Evolutionary conservation across 2,888 invertebrate genomes (phyloP).

Genomic region (Pyrochroa serraticornis): DNA sequence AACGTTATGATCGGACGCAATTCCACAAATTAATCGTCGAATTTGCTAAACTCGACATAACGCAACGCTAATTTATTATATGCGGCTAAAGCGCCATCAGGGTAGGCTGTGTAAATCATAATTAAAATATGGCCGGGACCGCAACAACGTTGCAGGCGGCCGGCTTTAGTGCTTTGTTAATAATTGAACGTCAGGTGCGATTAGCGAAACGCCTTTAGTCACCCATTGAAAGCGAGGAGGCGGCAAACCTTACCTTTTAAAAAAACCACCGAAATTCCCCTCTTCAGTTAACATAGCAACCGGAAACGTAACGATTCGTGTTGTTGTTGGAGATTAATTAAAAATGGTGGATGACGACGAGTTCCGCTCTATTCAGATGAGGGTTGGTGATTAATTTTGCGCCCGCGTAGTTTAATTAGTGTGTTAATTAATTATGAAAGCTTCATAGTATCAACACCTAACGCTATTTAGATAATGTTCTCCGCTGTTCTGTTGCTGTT

Average conservation of each 20-base stretch:
- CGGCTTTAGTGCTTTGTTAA: conserved; percentile 54
- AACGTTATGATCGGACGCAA: conserved; percentile 18
- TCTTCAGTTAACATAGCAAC: too few relatives aligned
- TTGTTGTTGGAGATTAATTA: conserved; percentile 49
- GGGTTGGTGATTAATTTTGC: conserved; percentile 50
- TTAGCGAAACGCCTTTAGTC: conserved; percentile 52
- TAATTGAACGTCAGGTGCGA: conserved; percentile 57
- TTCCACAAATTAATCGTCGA: conserved; percentile 47
- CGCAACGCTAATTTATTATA: conserved; percentile 51
- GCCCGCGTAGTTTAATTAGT: conserved; percentile 58
- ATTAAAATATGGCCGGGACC: conserved; percentile 55
- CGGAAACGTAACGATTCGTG: conserved; percentile 35
- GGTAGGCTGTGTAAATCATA: conserved; percentile 54
- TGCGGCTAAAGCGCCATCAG: conserved; percentile 52
- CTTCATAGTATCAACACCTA: conserved; percentile 54
- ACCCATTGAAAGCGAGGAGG: conserved; percentile 35
- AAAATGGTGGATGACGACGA: conserved; percentile 29
- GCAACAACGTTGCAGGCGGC: conserved; percentile 47
- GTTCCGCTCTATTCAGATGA: conserved; percentile 46
- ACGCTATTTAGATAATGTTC: conserved; percentile 52
- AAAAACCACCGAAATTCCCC: conserved; percentile 33
- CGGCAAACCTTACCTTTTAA: conserved; percentile 43
- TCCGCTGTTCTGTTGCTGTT: conserved; percentile 35
- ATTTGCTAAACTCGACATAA: conserved; percentile 45
- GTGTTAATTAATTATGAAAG: conserved; percentile 59